These are phyloP conservation scores for Melinaea menophilus DNA, from an alignment of 2,888 invertebrate species.

Conservation along the genomic window DNA sequence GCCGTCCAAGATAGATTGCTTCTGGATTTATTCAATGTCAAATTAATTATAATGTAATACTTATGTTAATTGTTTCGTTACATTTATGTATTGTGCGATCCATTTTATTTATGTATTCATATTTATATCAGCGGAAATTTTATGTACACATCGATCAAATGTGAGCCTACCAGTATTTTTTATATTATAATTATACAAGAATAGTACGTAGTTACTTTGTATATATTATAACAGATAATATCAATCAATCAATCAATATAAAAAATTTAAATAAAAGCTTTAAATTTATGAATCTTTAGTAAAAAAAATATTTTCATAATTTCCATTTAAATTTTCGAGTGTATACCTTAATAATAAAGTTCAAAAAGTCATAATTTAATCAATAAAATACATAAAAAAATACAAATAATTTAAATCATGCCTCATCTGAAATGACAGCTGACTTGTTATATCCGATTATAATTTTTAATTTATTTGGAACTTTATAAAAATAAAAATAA, in stretches of 20 bases:
- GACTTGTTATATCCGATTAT: conserved; percentile 56
- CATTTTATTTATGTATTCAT: not conserved
- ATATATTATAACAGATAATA: too few relatives aligned
- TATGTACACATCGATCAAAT: not conserved
- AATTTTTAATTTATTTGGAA: conserved; percentile 33
- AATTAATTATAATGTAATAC: conserved; percentile 20
- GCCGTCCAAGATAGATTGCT: conserved; percentile 23
- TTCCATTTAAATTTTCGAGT: not conserved
- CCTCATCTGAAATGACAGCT: conserved; percentile 68
- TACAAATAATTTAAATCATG: conserved; percentile 50
- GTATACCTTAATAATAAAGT: too few relatives aligned
- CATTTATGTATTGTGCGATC: not conserved
- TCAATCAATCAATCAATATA: too few relatives aligned
- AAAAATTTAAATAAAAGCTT: too few relatives aligned
- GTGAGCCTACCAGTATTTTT: too few relatives aligned
- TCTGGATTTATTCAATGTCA: conserved; percentile 20
- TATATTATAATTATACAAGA: too few relatives aligned
- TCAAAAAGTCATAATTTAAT: conserved; percentile 8
- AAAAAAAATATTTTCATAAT: not conserved
- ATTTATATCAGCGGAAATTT: not conserved
- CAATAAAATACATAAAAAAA: conserved; percentile 38
- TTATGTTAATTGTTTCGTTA: conserved; percentile 13
- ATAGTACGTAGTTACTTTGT: too few relatives aligned
- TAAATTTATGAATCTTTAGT: not conserved
- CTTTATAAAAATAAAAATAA: conserved; percentile 34